Evolutionary conservation across 2,888 invertebrate species (phyloP).

Genomic region (Drosophila lutescens): DNA sequence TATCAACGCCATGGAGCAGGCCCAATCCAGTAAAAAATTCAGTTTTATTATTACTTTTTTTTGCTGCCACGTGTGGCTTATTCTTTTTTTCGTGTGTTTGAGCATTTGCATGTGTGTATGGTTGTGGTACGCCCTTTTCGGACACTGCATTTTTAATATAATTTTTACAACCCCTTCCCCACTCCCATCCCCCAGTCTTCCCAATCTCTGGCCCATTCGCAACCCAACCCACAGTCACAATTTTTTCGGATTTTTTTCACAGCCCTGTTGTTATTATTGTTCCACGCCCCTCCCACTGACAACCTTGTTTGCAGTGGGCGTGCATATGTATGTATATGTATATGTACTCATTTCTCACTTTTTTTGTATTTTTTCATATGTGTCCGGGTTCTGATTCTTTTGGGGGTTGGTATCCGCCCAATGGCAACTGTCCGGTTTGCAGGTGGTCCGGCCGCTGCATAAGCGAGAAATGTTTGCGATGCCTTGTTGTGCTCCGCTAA

Average conservation of each 20-base stretch:
- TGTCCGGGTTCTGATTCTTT: constrained; percentile 40
- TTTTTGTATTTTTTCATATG: constrained; percentile 28
- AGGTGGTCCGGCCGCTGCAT: constrained; percentile 71
- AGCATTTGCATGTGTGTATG: constrained; percentile 41
- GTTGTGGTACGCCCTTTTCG: constrained; percentile 80
- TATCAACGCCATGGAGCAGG: constrained; percentile 49
- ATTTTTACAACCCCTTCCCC: constrained; percentile 60
- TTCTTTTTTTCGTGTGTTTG: background rate
- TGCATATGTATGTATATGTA: constrained; percentile 34
- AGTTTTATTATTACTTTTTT: constrained; percentile 79
- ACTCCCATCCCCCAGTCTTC: background rate
- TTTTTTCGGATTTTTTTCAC: constrained; percentile 62
- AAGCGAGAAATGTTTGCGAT: constrained; percentile 61
- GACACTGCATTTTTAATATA: constrained; percentile 83
- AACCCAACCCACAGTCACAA: constrained; percentile 47
- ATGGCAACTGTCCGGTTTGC: constrained; percentile 79
- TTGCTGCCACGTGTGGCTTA: constrained; percentile 21
- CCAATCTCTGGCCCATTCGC: constrained; percentile 10
- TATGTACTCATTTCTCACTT: constrained; percentile 44
- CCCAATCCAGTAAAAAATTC: constrained; percentile 56
- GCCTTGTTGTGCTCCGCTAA: background rate
- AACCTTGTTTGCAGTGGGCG: constrained; percentile 72
- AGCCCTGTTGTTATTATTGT: constrained; percentile 41
- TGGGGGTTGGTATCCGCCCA: constrained; percentile 78
- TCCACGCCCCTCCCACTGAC: constrained; percentile 10